These are phyloP conservation scores for Adelognathus sp. DNA, from an alignment of 2,888 invertebrate species.

Conservation along the genomic window DNA sequence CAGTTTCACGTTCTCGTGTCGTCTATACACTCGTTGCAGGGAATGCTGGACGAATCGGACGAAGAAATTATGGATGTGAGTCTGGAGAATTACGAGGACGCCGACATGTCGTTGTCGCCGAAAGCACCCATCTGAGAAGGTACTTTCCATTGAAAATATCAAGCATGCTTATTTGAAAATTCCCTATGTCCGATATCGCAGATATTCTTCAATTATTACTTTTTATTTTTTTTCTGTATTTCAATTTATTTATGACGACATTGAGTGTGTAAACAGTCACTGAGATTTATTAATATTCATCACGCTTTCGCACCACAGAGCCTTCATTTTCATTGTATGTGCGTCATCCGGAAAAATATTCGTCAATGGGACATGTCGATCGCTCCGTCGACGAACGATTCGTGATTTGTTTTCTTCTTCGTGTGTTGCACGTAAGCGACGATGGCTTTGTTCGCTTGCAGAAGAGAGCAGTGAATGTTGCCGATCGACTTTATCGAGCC, in stretches of 20 bases:
- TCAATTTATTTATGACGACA: too few species aligned
- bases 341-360: not conserved
- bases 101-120: conserved; percentile 67
- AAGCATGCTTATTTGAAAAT: too few species aligned
- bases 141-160: not conserved
- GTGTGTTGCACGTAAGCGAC: conserved; percentile 81
- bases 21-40: conserved; percentile 92
- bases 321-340: too few species aligned
- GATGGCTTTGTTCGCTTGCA: conserved; percentile 82
- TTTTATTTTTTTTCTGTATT: too few species aligned
- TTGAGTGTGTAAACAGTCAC: too few species aligned
- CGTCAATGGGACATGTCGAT: not conserved
- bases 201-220: too few species aligned
- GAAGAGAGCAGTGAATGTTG: conserved; percentile 79
- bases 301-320: too few species aligned
- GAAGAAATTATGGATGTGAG: conserved; percentile 83
- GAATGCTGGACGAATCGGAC: conserved; percentile 88
- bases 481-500: conserved; percentile 79
- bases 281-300: too few species aligned
- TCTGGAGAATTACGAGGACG: conserved; percentile 80
- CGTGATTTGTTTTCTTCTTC: conserved; percentile 60
- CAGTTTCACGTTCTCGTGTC: conserved; percentile 95
- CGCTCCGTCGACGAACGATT: not conserved
- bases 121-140: conserved; percentile 56
- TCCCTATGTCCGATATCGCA: too few species aligned